phyloP scores from a whole-genome alignment of 1,140 invertebrate genomes.

The Caenorhabditis inopinata region DNA sequence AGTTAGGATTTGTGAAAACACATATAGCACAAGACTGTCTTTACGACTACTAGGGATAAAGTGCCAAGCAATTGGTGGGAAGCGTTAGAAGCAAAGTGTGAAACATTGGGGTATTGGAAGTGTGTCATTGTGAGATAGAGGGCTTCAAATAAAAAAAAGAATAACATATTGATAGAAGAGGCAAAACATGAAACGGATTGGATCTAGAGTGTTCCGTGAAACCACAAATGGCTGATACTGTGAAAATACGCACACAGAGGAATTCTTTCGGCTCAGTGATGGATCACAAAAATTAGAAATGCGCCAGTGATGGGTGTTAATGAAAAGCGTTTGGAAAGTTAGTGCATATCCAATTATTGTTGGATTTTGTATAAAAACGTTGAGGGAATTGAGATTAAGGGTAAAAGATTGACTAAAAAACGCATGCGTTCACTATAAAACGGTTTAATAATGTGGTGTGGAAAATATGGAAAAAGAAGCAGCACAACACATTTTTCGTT shows the following conservation, averaged over 20 bases:
- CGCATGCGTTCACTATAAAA: not conserved
- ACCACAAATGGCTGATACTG: not conserved
- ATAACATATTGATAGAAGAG: slow-evolving; percentile 23
- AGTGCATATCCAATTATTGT: slow-evolving; percentile 7
- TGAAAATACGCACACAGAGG: not conserved
- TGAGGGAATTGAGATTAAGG: not conserved
- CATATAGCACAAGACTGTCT: not conserved
- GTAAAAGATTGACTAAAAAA: not conserved
- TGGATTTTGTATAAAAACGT: too few species aligned
- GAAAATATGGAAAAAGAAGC: not conserved
- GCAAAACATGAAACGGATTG: not conserved
- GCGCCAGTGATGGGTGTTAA: not conserved
- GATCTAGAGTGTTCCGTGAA: not conserved
- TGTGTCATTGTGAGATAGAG: not conserved
- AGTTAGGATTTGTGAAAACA: not conserved
- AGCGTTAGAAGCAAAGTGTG: slow-evolving; percentile 10
- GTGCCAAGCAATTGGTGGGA: slow-evolving; percentile 27
- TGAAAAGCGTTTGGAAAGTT: not conserved
- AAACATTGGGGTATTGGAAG: not conserved
- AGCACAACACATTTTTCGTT: not conserved
- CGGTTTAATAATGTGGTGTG: too few species aligned
- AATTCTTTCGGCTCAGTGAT: not conserved
- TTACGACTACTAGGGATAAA: slow-evolving; percentile 21
- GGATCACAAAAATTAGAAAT: too few species aligned
- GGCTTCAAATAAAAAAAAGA: not conserved